A percentile compares a stretch with the other conserved stretches of the same genome.
phyloP scores from a whole-genome alignment of 2,888 invertebrate species.

The Spilosoma lubricipeda region DNA sequence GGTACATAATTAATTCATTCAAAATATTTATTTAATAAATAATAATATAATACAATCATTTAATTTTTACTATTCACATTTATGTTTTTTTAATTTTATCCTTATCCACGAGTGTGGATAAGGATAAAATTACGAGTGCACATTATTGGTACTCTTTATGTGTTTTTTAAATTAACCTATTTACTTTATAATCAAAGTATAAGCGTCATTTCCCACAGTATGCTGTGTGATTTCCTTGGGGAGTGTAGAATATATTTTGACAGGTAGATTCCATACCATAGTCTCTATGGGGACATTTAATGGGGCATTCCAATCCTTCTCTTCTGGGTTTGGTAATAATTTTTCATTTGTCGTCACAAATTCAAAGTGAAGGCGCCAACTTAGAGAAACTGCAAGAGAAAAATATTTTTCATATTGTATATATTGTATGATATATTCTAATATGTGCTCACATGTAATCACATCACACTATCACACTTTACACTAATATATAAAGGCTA shows the following conservation, averaged over 20 bases:
- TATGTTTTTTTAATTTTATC: neutral
- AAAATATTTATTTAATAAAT: neutral
- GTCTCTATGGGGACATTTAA: conserved; percentile 96
- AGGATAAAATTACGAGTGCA: no score
- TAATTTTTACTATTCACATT: neutral
- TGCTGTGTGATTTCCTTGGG: conserved; percentile 93
- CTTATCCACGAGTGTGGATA: no score
- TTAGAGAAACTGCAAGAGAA: conserved; percentile 89
- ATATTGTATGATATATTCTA: neutral
- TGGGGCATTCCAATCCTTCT: conserved; percentile 93
- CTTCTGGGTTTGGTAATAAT: conserved; percentile 85
- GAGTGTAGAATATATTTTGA: conserved; percentile 96
- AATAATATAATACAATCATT: neutral
- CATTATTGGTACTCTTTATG: no score
- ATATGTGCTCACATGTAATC: no score
- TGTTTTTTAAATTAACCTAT: no score
- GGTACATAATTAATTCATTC: neutral
- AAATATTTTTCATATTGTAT: neutral
- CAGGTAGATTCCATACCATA: conserved; percentile 99
- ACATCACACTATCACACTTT: no score
- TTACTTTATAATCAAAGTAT: conserved; percentile 73
- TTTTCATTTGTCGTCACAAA: conserved; percentile 95
- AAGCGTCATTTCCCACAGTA: conserved; percentile 79
- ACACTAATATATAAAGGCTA: no score
- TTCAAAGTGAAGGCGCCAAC: conserved; percentile 98